Conservation (phyloP, 1,140 invertebrate genomes). For the Popillia japonica region DNA sequence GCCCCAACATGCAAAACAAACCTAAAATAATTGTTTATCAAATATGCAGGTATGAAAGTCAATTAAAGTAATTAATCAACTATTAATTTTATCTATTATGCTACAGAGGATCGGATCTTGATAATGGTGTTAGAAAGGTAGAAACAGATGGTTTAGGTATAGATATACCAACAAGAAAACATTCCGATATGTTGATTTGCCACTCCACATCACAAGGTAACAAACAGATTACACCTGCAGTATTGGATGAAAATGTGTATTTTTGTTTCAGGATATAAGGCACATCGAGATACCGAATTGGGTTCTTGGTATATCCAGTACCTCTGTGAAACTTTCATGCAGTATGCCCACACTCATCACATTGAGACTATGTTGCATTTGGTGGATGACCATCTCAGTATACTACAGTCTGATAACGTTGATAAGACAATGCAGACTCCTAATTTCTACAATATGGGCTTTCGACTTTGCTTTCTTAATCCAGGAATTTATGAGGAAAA, state of each 20-base stretch:
- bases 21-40: conserved; percentile 86
- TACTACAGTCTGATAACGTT: conserved; percentile 47
- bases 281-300: conserved; percentile 68
- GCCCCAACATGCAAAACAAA: conserved; percentile 68
- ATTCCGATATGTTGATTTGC: conserved; percentile 45
- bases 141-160: conserved; percentile 1
- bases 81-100: not conserved
- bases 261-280: conserved; percentile 19
- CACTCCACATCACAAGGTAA: conserved; percentile 43
- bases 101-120: not conserved
- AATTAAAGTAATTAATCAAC: not conserved
- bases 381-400: conserved; percentile 64
- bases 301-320: conserved; percentile 83
- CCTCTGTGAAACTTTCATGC: conserved; percentile 78
- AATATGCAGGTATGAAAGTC: conserved; percentile 67
- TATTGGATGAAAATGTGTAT: too few relatives aligned
- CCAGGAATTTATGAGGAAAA: conserved; percentile 55
- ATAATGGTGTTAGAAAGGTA: not conserved
- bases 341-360: conserved; percentile 69
- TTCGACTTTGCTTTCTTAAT: conserved; percentile 70
- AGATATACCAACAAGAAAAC: conserved; percentile 12
- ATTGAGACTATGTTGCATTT: conserved; percentile 72
- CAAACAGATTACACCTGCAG: not conserved
- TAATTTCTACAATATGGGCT: conserved; percentile 65
- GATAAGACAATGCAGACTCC: conserved; percentile 64